Percentiles rank a stretch among this genome's conserved stretches.
Conservation (phyloP, 2,113 vertebrate genomes). For the Phoxinus phoxinus region DNA sequence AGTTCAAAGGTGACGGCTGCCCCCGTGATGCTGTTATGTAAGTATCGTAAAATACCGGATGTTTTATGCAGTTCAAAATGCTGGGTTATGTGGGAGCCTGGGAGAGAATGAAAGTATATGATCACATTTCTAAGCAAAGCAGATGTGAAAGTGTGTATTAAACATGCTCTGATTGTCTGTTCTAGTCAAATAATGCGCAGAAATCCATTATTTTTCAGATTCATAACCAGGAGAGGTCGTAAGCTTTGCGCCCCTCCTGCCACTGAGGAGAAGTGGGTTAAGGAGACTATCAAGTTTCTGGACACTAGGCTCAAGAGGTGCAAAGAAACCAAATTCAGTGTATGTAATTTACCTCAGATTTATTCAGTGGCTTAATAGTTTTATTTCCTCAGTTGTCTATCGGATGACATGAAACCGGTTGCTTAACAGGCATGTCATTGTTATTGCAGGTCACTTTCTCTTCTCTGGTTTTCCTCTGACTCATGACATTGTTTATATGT, state of each 20-base stretch:
- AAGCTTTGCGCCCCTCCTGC: conserved; percentile 53
- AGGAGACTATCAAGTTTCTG: background rate
- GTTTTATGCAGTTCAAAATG: too few species aligned
- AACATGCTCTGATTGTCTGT: background rate
- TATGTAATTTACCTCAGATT: conserved; percentile 8
- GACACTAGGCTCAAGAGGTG: background rate
- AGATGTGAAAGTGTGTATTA: background rate
- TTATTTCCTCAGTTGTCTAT: background rate
- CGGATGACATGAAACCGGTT: background rate
- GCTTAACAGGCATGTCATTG: background rate
- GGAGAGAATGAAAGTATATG: background rate
- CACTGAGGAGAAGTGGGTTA: conserved; percentile 29
- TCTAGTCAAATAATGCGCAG: background rate
- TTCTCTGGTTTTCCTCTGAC: background rate
- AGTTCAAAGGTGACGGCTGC: conserved; percentile 50
- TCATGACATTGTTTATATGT: background rate
- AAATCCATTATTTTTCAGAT: conserved; percentile 44
- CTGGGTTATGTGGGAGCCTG: background rate
- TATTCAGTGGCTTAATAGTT: background rate
- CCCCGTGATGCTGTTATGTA: conserved; percentile 54
- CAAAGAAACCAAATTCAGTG: conserved; percentile 21
- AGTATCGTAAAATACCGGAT: background rate
- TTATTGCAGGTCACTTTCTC: conserved; percentile 5
- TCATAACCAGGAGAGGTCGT: conserved; percentile 44
- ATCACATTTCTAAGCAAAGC: background rate